Percentiles rank a stretch among this genome's conserved stretches.
These are phyloP conservation scores for Lepus oiostolus DNA, from an alignment of 2,797 vertebrate species.

Conservation along the genomic window DNA sequence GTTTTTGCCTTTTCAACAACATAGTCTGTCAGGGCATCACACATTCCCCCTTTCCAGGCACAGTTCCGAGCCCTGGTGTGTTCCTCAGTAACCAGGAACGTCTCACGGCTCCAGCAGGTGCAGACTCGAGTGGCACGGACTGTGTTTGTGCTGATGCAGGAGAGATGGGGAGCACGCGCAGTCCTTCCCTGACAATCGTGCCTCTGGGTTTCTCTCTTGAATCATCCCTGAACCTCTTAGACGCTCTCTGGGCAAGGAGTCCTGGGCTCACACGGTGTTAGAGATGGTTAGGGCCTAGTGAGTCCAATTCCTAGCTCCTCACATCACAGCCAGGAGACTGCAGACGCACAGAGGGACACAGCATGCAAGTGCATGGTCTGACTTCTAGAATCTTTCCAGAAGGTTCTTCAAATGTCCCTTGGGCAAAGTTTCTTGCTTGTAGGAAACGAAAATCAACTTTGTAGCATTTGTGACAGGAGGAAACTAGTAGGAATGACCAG, in stretches of 20 bases:
- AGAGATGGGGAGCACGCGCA: rapidly evolving
- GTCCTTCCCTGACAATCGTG: too few species aligned
- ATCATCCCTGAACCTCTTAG: too few species aligned
- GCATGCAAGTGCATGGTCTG: background rate
- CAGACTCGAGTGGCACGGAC: background rate
- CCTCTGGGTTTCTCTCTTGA: background rate
- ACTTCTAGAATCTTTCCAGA: background rate
- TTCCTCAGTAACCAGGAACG: background rate
- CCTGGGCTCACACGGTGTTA: background rate
- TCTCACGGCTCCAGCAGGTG: too few species aligned
- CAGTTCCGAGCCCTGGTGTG: too few species aligned
- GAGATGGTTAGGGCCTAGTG: background rate
- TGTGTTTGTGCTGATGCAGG: background rate
- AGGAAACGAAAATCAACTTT: background rate
- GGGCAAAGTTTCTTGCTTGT: background rate
- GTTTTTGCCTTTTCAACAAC: background rate
- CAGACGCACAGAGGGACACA: background rate
- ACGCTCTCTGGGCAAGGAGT: too few species aligned
- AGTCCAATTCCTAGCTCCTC: background rate
- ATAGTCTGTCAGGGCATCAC: rapidly evolving
- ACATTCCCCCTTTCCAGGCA: rapidly evolving
- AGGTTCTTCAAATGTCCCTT: background rate
- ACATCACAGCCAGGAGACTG: background rate
- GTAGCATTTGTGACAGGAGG: background rate
- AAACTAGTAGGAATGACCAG: background rate